These are phyloP conservation scores for Fulica atra DNA, from an alignment of 2,113 vertebrate genomes.

Conservation along the genomic window DNA sequence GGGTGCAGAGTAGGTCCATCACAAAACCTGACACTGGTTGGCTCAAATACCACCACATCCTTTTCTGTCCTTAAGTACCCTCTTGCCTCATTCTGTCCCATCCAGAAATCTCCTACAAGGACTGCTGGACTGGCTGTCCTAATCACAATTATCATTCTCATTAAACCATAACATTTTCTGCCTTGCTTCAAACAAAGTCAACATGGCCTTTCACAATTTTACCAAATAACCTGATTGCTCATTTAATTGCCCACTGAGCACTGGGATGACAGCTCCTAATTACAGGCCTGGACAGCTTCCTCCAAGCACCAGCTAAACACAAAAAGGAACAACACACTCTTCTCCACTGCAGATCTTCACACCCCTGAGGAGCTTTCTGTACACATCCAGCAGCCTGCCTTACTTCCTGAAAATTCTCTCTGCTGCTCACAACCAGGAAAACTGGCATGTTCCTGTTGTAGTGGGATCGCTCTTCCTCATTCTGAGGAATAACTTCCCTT, in stretches of 20 bases:
- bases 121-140: not conserved
- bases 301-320: not conserved
- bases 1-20: not conserved
- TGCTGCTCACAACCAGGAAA: not conserved
- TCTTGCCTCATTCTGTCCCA: not conserved
- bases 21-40: not conserved
- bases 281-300: not conserved
- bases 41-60: not conserved
- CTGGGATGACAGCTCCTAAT: not conserved
- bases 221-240: not conserved
- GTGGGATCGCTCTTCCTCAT: not conserved
- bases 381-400: not conserved
- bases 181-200: not conserved
- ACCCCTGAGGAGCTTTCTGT: not conserved
- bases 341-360: not conserved
- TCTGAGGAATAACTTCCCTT: not conserved
- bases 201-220: not conserved
- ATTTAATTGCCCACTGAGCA: not conserved
- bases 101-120: not conserved
- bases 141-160: not conserved
- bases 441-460: not conserved
- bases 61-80: not conserved
- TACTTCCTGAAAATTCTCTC: not conserved
- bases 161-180: not conserved
- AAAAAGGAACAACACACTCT: not conserved